Percentiles rank a stretch among this genome's conserved stretches.
Evolutionary conservation across 2,113 vertebrate species (phyloP).

Genomic region (Daubentonia madagascariensis): DNA sequence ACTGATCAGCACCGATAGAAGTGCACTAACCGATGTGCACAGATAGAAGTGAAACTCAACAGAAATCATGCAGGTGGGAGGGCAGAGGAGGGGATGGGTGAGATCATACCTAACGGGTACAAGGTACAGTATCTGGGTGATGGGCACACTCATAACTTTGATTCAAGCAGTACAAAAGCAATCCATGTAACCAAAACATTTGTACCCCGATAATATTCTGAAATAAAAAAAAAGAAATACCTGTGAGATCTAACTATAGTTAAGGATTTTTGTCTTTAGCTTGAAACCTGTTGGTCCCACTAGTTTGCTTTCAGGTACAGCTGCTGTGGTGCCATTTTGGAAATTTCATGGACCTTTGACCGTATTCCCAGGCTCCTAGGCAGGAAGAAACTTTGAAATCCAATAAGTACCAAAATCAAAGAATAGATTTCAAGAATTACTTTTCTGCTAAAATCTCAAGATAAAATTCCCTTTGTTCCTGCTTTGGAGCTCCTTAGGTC

Average conservation of each 20-base stretch:
- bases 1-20: too few species aligned
- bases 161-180: too few species aligned
- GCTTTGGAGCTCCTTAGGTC: background rate
- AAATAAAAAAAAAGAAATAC: background rate
- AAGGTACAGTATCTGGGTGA: too few species aligned
- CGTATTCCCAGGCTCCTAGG: background rate
- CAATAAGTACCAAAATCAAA: slow-evolving; percentile 24
- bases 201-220: too few species aligned
- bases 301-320: background rate
- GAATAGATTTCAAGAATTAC: slow-evolving; percentile 39
- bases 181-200: too few species aligned
- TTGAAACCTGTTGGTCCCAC: background rate
- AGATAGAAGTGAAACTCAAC: too few species aligned
- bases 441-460: background rate
- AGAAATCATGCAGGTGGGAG: too few species aligned
- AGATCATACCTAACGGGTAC: too few species aligned
- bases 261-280: background rate
- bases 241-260: background rate
- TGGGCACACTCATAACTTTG: too few species aligned
- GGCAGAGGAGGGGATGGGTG: too few species aligned
- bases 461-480: slow-evolving; percentile 25
- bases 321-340: background rate
- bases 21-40: too few species aligned
- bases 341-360: background rate
- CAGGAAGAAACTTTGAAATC: slow-evolving; percentile 21